Evolutionary conservation across 2,888 invertebrate species (phyloP).

Genomic region (Lasioglossum leucozonium): DNA sequence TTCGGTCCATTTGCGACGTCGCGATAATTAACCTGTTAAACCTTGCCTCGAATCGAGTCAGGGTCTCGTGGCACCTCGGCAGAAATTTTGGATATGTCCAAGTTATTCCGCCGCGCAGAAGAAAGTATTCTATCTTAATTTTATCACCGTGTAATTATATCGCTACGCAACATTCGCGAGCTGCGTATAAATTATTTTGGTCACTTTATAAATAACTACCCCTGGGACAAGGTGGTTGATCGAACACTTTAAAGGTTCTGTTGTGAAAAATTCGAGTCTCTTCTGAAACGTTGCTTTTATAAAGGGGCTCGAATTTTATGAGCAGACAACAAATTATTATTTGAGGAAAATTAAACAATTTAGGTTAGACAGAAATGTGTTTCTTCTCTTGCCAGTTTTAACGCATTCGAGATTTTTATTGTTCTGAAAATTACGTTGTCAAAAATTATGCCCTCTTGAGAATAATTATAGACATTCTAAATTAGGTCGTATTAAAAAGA

Average conservation of each 20-base stretch:
- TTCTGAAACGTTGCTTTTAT: neutral
- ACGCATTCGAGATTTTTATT: too few relatives aligned
- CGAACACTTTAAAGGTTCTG: neutral
- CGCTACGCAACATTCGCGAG: neutral
- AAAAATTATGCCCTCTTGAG: too few relatives aligned
- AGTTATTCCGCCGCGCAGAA: neutral
- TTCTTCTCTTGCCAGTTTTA: too few relatives aligned
- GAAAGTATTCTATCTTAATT: neutral
- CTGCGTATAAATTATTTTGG: neutral
- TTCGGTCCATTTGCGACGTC: neutral
- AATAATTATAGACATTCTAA: neutral
- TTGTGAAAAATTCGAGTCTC: neutral
- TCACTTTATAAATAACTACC: neutral
- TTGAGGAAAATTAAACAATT: neutral
- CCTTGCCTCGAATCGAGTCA: neutral
- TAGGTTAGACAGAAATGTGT: neutral
- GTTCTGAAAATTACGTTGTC: neutral
- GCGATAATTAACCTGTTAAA: constrained; percentile 4
- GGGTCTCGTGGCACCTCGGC: neutral
- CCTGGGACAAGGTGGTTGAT: neutral
- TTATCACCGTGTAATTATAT: neutral
- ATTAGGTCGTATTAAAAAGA: too few relatives aligned
- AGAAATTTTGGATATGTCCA: neutral
- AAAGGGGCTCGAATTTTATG: neutral
- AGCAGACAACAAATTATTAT: neutral